A percentile compares a stretch with the other conserved stretches of the same genome.
Conservation (phyloP, 2,888 invertebrate genomes). For the Cosmorhoe ocellata region DNA sequence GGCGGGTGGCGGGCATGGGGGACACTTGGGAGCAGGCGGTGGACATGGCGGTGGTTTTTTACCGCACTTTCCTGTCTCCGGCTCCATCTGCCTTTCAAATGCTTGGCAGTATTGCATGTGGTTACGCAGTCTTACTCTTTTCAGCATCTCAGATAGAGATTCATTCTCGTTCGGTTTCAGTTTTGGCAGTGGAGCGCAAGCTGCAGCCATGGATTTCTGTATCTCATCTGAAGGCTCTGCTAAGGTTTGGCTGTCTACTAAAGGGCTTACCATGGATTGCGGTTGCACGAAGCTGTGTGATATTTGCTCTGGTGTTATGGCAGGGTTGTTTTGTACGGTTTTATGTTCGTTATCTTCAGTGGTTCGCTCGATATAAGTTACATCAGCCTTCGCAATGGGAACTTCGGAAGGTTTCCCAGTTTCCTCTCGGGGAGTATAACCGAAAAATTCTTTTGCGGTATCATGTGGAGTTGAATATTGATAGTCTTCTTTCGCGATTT, state of each 20-base stretch:
- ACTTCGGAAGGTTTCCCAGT: background rate
- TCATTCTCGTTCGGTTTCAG: constrained; percentile 32
- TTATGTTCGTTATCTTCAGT: too few species aligned
- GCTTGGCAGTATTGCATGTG: constrained; percentile 37
- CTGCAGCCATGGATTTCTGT: constrained; percentile 2
- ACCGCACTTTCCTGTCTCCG: constrained; percentile 36
- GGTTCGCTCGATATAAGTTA: constrained; percentile 3
- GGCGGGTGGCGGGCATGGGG: constrained; percentile 16
- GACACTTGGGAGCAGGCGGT: constrained; percentile 27
- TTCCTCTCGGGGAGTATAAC: background rate
- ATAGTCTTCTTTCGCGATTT: too few species aligned
- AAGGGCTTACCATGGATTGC: constrained; percentile 17
- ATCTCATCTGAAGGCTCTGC: constrained; percentile 3
- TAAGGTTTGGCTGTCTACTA: constrained; percentile 4
- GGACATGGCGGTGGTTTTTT: constrained; percentile 24
- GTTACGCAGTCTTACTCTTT: constrained; percentile 48
- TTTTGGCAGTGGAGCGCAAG: constrained; percentile 30
- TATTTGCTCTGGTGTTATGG: constrained; percentile 11
- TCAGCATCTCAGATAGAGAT: constrained; percentile 53
- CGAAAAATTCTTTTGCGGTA: background rate
- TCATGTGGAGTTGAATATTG: too few species aligned
- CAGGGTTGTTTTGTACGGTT: background rate
- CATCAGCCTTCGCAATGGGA: background rate
- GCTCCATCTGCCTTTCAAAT: constrained; percentile 24
- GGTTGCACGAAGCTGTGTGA: constrained; percentile 23